Conservation (phyloP, 2,888 invertebrate species). For the Stictocephala bisonia region DNA sequence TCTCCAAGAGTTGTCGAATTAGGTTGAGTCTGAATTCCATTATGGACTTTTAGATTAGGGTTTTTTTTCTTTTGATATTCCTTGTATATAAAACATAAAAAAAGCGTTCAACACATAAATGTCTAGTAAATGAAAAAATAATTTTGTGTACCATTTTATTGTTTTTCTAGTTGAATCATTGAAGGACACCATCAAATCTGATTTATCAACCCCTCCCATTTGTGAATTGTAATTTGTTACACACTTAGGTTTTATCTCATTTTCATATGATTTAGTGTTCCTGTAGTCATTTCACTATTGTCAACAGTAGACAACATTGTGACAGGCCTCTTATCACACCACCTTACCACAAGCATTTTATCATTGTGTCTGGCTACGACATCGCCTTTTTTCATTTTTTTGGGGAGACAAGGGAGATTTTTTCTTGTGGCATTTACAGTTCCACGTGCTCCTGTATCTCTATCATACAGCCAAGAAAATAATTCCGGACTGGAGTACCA, state of each 20-base stretch:
- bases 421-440: not conserved
- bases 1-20: conserved; percentile 21
- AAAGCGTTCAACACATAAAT: conserved; percentile 12
- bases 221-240: conserved; percentile 8
- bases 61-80: not conserved
- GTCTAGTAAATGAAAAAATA: conserved; percentile 19
- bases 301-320: conserved; percentile 2
- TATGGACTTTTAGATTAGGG: not conserved
- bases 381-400: not conserved
- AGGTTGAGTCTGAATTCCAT: conserved; percentile 19
- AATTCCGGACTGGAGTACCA: not conserved
- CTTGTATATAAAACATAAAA: no score
- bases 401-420: not conserved
- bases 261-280: no score
- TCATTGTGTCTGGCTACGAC: not conserved
- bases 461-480: not conserved
- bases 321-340: conserved; percentile 5
- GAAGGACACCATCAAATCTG: not conserved
- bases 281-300: no score
- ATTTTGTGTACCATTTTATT: conserved; percentile 34
- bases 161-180: conserved; percentile 1
- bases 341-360: not conserved
- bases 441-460: not conserved
- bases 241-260: not conserved
- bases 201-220: conserved; percentile 22